Percentiles rank a stretch among this genome's conserved stretches.
Evolutionary conservation across 2,888 invertebrate species (phyloP).

Genomic region (Deilephila elpenor): DNA sequence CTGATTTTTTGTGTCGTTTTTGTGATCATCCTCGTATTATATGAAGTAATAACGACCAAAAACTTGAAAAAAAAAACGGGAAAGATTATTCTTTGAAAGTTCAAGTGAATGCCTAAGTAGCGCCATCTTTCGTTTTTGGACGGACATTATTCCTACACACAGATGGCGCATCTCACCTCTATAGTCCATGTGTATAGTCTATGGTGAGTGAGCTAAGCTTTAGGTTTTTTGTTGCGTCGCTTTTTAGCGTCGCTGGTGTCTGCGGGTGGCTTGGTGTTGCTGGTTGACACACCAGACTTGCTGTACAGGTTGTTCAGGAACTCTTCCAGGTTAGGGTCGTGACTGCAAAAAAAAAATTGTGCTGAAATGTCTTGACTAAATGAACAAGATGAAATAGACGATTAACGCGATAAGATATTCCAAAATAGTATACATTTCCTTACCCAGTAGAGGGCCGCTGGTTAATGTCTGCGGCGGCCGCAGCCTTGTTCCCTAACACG

Average conservation of each 20-base stretch:
- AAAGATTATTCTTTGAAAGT: no score
- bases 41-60: no score
- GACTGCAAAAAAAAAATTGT: constrained; percentile 79
- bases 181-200: not conserved
- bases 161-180: not conserved
- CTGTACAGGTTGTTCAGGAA: constrained; percentile 92
- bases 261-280: constrained; percentile 52
- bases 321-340: constrained; percentile 92
- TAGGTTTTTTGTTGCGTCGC: constrained; percentile 74
- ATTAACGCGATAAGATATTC: not conserved
- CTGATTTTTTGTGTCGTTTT: no score
- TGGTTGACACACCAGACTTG: constrained; percentile 80
- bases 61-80: no score
- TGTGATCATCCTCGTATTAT: no score
- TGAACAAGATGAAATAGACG: no score
- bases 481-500: constrained; percentile 88
- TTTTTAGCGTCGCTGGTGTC: constrained; percentile 58
- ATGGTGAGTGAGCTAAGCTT: constrained; percentile 53
- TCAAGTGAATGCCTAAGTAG: no score
- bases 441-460: constrained; percentile 67
- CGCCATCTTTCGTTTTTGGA: no score
- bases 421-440: constrained; percentile 25
- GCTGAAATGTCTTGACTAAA: no score
- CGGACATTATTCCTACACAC: no score
- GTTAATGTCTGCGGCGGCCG: constrained; percentile 69